These are phyloP conservation scores for Psammodynastes pulverulentus DNA, from an alignment of 2,113 vertebrate species.

Conservation along the genomic window DNA sequence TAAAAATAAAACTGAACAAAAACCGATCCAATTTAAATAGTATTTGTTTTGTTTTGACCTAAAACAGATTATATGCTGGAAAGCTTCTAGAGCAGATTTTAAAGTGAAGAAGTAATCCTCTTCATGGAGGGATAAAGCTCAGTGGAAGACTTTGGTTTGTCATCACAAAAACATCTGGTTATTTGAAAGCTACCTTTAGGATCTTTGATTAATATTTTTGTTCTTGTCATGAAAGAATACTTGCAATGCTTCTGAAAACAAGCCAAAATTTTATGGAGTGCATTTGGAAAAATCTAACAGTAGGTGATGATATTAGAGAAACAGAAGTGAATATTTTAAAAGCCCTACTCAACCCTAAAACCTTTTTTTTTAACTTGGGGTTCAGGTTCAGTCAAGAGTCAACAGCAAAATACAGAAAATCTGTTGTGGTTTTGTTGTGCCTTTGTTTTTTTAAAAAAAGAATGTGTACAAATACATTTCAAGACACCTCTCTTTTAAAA, in stretches of 20 bases:
- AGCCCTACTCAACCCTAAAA: background rate
- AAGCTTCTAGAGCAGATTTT: background rate
- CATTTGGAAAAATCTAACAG: background rate
- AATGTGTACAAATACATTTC: background rate
- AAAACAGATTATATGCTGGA: background rate
- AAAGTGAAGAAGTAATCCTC: background rate
- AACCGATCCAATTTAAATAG: background rate
- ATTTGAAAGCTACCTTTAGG: background rate
- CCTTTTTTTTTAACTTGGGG: background rate
- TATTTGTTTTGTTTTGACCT: background rate
- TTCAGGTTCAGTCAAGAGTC: background rate
- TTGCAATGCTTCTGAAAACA: background rate
- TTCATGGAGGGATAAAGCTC: background rate
- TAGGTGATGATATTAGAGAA: background rate
- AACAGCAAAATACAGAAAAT: background rate
- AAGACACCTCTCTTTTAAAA: background rate
- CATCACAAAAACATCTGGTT: background rate
- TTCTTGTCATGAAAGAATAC: background rate
- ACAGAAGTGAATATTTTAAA: background rate
- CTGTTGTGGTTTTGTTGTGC: background rate
- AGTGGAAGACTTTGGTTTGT: background rate
- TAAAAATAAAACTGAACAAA: background rate
- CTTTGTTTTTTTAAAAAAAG: background rate
- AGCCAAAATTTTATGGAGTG: background rate
- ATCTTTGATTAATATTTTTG: background rate